Evolutionary conservation across 2,888 invertebrate species (phyloP), one percentile per base, ranked within the genome.

Genomic region (Heteromyza rotundicornis): DNA sequence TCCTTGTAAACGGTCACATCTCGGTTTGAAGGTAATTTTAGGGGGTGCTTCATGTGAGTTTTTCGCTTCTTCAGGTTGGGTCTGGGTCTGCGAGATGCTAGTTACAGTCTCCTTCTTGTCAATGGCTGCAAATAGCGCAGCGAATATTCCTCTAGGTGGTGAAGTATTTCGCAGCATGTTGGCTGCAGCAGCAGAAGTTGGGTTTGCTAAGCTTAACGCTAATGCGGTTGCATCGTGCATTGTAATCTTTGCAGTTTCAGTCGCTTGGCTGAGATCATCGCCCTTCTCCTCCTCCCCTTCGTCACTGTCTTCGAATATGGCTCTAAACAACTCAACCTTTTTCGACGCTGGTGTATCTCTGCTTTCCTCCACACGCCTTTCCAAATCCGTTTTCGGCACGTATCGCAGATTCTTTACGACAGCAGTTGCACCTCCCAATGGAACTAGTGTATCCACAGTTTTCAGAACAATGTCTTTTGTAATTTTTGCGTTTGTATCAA

Each of bases 261-360:
- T 14, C 14, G 14, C 50, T 14, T 59, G 20, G 47, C n/a, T 12
- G 10, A 54, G 8, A 0, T 60, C 32, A 19, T 80, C 79, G 10
- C 60, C 57, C 1, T 84, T 84, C 44, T 89, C 89, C 2, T 86
- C 86, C 2, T 85, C 84, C 56, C 90, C 90, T 14, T 87, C 86
- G 71, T 90, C 92, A 74, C 90, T 91, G 63, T 92, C 92, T 23
- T 92, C 86, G 78, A 97, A 97, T 73, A 97, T 94, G 0, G 94
- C 91, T 81, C 93, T 94, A 76, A 95, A 97, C 2, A 97, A 84
- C 82, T 96, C 96, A 63, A 87, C 85, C 70, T 89, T 89, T 53
- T 89, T 86, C 19, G 86, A 85, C 19, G 86, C 83, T 49, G 85
- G 84, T 60, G 79, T 80, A 52, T 78, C 64, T 14, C 75, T 73